Base-by-base conservation (phyloP, 2,888 invertebrate species). In the Peribatodes rhomboidaria region DNA sequence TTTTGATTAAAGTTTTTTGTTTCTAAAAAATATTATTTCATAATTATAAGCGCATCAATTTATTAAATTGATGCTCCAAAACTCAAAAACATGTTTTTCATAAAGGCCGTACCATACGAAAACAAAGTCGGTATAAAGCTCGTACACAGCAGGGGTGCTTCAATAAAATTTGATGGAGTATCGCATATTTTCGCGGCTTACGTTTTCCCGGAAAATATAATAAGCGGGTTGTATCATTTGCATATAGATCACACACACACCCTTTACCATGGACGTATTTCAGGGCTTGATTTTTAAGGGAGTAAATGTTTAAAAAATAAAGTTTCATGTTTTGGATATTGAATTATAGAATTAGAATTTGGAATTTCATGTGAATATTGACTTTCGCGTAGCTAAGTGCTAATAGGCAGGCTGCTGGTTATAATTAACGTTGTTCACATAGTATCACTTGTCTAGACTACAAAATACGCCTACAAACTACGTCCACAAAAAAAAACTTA, bases 191-290 rank as follows among this genome's bases (percentile, higher is more conserved):
- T 80, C 83, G 75, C 78, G 79, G 84, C 85, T 85, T 84, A 85
- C 85, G 81, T 85, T 83, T 81, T 81, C 81, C 84, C 81, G 83
- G 85, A 81, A 86, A 90, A 89, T 90, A 91, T 92, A 92, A 93
- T 92, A 92, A 91, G 88, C 90, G 88, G 87, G 90, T 88, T 90
- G 90, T 91, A 89, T 89, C 81, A 92, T 93, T 93, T 90, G 86
- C 93, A 93, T 93, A 90, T 92, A 92, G 89, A 93, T 92, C 92
- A 90, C 89, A 57, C 89, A 57, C 42, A 49, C 54, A 59, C 59
- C 55, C 64, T 67, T 50, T 63, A 35, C 27, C 33, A 44, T 33
- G 52, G 60, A 39, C 61, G 65, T 47, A 70, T 81, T 49, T 16
- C 41, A 64, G 64, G 49, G 49, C 22, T 41, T 20, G 8, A 37